Base-by-base conservation (phyloP, 2,888 invertebrate species). In the Coenonympha glycerion region DNA sequence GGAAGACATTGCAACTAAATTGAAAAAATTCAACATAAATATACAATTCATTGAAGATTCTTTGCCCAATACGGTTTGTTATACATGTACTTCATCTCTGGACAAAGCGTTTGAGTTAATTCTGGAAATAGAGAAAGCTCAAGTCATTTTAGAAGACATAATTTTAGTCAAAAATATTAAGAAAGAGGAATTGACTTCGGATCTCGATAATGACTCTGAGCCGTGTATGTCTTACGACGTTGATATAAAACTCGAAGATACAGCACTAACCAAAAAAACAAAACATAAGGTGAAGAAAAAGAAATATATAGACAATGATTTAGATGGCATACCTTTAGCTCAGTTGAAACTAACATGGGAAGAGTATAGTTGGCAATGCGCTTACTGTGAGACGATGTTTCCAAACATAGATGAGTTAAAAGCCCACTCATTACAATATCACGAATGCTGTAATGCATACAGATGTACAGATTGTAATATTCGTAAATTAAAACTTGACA, bases 391-490 rank as follows among this genome's bases (percentile, higher is more conserved):
- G 18, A 74, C 74, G 0, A 61, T 72, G 42, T 82, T 81, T 47
- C 56, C 68, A 0, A 68, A 57, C 1, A 52, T 76, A 2, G 67
- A 74, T 0, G 81, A 81, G 28, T 69, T 92, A 13, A 82, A 88
- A 49, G 76, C 77, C 4, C 92, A 92, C 69, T 89, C 90, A 21
- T 81, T 89, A 57, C 77, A 83, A 30, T 84, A 85, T 47, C 92
- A 92, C 61, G 87, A 89, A 49, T 88, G 89, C 54, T 87, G 89
- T 42, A 88, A 90, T 11, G 88, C 90, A 33, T 92, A 89, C 64
- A 84, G 89, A 63, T 92, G 92, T 64, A 88, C 88, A 0, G 90
- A 92, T 61, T 92, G 92, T 59, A 77, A 78, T 36, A 58, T 62
- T 1, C 66, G 72, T 2, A 82, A 75, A 47, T 49, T 76, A 30